A percentile compares a stretch with the other conserved stretches of the same genome.
Conservation (phyloP, 2,797 vertebrate genomes). For the Schizothorax lantsangensis region DNA sequence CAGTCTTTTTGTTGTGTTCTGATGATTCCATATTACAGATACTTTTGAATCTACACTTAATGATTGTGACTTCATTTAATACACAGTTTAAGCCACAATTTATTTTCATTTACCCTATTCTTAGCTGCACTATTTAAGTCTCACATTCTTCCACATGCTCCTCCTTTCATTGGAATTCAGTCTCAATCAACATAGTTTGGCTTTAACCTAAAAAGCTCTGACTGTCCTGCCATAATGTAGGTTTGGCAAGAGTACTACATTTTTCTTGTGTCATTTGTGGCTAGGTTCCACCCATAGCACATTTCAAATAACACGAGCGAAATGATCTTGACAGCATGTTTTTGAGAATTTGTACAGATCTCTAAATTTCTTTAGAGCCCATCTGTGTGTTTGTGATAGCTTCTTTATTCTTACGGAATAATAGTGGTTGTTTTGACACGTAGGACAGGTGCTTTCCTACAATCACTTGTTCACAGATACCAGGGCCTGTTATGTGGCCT, state of each 20-base stretch:
- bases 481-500: background rate
- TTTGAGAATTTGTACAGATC: background rate
- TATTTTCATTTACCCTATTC: background rate
- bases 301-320: background rate
- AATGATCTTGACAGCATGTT: background rate
- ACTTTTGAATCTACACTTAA: background rate
- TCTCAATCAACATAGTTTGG: slow-evolving; percentile 28
- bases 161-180: background rate
- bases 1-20: background rate
- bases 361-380: background rate
- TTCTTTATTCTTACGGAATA: background rate
- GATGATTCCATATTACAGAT: background rate
- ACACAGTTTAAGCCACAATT: background rate
- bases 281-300: slow-evolving; percentile 64
- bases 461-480: slow-evolving; percentile 6
- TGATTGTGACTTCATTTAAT: background rate
- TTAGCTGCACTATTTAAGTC: background rate
- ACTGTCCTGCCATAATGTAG: slow-evolving; percentile 39
- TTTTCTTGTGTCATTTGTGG: slow-evolving; percentile 65
- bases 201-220: slow-evolving; percentile 39
- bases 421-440: slow-evolving; percentile 12
- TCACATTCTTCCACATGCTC: background rate
- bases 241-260: slow-evolving; percentile 56
- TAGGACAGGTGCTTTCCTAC: slow-evolving; percentile 17
- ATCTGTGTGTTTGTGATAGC: background rate